Base-by-base conservation (phyloP, 2,113 vertebrate genomes). In the Meriones unguiculatus region DNA sequence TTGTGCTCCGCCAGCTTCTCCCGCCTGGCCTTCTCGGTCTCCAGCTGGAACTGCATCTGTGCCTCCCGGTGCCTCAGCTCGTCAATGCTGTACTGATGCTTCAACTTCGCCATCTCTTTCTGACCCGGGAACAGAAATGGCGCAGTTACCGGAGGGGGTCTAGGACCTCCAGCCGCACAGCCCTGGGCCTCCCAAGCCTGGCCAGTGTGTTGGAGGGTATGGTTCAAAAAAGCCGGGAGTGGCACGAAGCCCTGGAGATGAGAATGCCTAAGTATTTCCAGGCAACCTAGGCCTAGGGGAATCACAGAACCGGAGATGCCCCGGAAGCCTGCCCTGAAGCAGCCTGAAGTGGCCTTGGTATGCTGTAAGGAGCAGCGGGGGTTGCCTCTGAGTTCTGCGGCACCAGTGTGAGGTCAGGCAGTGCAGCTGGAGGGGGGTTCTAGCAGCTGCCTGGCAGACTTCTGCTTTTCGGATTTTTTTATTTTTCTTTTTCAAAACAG, bases 1-100 rank as follows among this genome's bases (percentile, higher is more conserved):
- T 96, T 97, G 90, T 99, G 99, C 17, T 98, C 93, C 69, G 99
- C 98, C 95, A 99, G 97, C 89, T 99, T 98, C 73, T 98, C 91
- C 92, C 97, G 95, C 73, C 41, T 92, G 30, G 87, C 96, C 90
- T 97, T 89, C 57, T 98, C 57, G 0, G 81, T 97, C 50, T 99
- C 97, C 50, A 97, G 59, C 41, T 84, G 97, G 90, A 95, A 89
- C 95, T 98, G 95, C 24, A 76, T 94, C 96, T 75, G 35, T 25
- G 94, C 41, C 96, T 99, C 99, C 13, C 97, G 97, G 4, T 78
- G 67, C 89, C 95, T 98, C 87, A 99, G 90, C 28, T 98, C 98
- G 0, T 99, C 98, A 0, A 98, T 97, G 75, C 95, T 93, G 86
- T 97, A 85, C 12, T 98, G 97, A 97, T 99, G 98, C 93, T 99